These are phyloP conservation scores for Leptobrachium ailaonicum DNA, from an alignment of 2,113 vertebrate genomes.

Conservation along the genomic window DNA sequence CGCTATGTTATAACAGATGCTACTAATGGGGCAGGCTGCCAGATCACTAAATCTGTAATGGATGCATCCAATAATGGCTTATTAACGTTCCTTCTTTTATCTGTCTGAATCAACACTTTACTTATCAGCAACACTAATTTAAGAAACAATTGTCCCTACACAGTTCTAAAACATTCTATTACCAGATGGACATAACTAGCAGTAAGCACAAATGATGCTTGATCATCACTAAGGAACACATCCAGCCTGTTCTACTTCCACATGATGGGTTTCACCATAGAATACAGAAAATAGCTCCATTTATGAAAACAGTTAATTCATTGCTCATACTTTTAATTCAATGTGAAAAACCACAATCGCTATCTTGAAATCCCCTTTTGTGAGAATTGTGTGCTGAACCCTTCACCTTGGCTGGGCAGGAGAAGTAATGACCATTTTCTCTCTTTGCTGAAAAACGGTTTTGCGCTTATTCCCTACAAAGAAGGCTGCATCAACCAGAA, in stretches of 20 bases:
- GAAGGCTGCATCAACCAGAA: no score
- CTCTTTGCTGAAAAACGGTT: no score
- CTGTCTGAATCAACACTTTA: background rate
- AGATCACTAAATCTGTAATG: background rate
- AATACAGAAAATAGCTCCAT: background rate
- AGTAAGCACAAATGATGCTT: constrained; percentile 67
- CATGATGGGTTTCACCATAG: background rate
- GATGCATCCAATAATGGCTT: background rate
- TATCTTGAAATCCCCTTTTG: no score
- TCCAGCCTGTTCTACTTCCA: constrained; percentile 44
- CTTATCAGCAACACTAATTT: constrained; percentile 65
- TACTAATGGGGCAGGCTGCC: background rate
- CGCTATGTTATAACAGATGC: background rate
- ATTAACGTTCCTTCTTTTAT: no score
- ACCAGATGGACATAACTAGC: constrained; percentile 63
- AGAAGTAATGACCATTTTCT: no score
- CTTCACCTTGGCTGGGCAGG: no score
- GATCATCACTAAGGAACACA: constrained; percentile 60
- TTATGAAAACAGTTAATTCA: no score
- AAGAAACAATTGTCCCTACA: constrained; percentile 59
- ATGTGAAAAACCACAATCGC: no score
- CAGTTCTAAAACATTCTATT: constrained; percentile 59
- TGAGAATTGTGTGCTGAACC: no score
- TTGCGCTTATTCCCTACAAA: no score
- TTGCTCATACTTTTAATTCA: no score